Conservation (phyloP, 2,797 vertebrate species). For the Varecia variegata region DNA sequence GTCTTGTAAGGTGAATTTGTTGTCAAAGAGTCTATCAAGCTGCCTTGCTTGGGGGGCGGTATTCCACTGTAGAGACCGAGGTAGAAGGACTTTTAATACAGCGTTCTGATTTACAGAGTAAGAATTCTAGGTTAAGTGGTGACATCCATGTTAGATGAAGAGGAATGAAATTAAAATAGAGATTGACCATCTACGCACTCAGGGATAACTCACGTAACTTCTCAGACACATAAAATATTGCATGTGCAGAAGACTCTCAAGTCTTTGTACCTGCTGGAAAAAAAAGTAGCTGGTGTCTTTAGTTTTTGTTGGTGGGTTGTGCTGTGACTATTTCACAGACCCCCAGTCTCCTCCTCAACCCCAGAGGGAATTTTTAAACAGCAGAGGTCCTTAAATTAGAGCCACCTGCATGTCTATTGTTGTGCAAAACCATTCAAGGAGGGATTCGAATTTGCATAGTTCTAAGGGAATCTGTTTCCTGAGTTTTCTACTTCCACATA, state of each 20-base stretch:
- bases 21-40: neutral
- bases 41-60: neutral
- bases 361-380: neutral
- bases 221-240: neutral
- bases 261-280: neutral
- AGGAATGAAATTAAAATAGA: neutral
- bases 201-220: accelerated
- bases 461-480: neutral
- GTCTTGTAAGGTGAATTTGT: neutral
- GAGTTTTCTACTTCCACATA: neutral
- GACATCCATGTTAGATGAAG: neutral
- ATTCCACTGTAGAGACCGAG: neutral
- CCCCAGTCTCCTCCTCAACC: neutral
- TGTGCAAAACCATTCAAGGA: neutral
- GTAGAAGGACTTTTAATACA: neutral
- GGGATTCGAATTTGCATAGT: accelerated
- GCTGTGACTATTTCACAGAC: too few relatives aligned
- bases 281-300: neutral
- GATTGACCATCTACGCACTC: neutral
- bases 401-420: accelerated
- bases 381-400: neutral
- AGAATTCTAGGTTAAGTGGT: neutral
- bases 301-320: accelerated
- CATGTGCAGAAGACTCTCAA: accelerated
- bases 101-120: neutral